Conservation (phyloP, 2,113 vertebrate genomes). For the Paraplagusia blochii region DNA sequence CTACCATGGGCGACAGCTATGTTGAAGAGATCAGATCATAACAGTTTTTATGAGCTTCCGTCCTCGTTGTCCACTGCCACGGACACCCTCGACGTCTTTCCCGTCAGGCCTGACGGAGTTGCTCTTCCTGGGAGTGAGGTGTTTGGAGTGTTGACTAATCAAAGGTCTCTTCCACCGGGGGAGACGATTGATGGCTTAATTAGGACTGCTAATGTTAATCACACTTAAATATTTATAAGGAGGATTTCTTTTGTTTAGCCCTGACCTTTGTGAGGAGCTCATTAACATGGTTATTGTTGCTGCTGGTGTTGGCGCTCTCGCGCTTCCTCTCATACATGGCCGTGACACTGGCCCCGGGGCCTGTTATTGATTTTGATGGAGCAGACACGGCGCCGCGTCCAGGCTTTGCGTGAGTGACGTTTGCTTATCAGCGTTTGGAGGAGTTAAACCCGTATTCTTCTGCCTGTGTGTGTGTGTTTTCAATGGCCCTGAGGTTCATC, state of each 20-base stretch:
- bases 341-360: slow-evolving; percentile 29
- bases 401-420: slow-evolving; percentile 63
- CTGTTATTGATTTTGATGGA: slow-evolving; percentile 73
- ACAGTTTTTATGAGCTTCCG: too few species aligned
- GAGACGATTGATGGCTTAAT: slow-evolving; percentile 71
- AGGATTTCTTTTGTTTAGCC: slow-evolving; percentile 73
- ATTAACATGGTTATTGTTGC: slow-evolving; percentile 69
- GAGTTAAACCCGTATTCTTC: slow-evolving; percentile 41
- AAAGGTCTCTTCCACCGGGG: slow-evolving; percentile 49
- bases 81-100: background rate
- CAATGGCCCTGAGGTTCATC: slow-evolving; percentile 32
- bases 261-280: slow-evolving; percentile 75
- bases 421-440: slow-evolving; percentile 62
- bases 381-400: slow-evolving; percentile 54
- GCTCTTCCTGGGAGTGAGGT: slow-evolving; percentile 47
- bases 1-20: too few species aligned
- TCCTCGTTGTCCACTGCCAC: background rate
- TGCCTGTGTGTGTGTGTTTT: slow-evolving; percentile 16
- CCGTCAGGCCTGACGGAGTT: slow-evolving; percentile 25
- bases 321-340: slow-evolving; percentile 37
- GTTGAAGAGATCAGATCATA: too few species aligned
- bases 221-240: slow-evolving; percentile 78
- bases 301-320: slow-evolving; percentile 53
- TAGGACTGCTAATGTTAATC: slow-evolving; percentile 72
- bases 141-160: slow-evolving; percentile 63